Conservation (phyloP, 2,113 vertebrate genomes). For the Austrofundulus limnaeus region DNA sequence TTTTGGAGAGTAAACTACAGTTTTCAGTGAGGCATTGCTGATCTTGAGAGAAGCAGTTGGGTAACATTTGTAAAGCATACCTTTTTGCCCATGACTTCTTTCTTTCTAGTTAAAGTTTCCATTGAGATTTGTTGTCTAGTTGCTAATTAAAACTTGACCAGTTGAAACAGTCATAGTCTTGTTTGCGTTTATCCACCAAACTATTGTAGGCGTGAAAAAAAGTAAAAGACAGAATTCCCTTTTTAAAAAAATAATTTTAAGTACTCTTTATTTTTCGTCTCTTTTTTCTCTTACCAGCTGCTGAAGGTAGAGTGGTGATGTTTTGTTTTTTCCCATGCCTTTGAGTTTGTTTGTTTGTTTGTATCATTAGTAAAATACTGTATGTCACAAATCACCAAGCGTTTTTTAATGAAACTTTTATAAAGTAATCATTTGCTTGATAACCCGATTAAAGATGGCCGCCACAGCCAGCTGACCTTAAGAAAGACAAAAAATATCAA, state of each 20-base stretch:
- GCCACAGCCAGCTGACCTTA: too few relatives aligned
- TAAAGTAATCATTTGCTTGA: too few relatives aligned
- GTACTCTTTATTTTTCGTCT: too few relatives aligned
- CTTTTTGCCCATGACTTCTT: neutral
- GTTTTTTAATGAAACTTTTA: too few relatives aligned
- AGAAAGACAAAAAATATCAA: too few relatives aligned
- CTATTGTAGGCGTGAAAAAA: slow-evolving; percentile 8
- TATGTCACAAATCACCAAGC: too few relatives aligned
- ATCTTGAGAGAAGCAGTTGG: neutral
- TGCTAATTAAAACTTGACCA: slow-evolving; percentile 5
- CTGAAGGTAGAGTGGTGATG: too few relatives aligned
- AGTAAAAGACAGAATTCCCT: slow-evolving; percentile 30
- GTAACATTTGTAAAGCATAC: neutral
- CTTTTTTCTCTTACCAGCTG: too few relatives aligned
- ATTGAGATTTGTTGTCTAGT: slow-evolving; percentile 5
- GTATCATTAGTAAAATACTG: too few relatives aligned
- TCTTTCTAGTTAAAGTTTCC: slow-evolving; percentile 4
- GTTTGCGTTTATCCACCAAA: slow-evolving; percentile 14
- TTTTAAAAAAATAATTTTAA: neutral
- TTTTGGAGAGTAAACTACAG: neutral
- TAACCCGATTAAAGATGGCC: too few relatives aligned
- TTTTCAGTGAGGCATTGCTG: neutral
- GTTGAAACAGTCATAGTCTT: slow-evolving; percentile 38
- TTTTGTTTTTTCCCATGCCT: too few relatives aligned
- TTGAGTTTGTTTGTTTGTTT: too few relatives aligned